Percentiles rank a stretch among this genome's conserved stretches.
Evolutionary conservation across 2,888 invertebrate species (phyloP).

Genomic region (Choristoneura rosaceana): DNA sequence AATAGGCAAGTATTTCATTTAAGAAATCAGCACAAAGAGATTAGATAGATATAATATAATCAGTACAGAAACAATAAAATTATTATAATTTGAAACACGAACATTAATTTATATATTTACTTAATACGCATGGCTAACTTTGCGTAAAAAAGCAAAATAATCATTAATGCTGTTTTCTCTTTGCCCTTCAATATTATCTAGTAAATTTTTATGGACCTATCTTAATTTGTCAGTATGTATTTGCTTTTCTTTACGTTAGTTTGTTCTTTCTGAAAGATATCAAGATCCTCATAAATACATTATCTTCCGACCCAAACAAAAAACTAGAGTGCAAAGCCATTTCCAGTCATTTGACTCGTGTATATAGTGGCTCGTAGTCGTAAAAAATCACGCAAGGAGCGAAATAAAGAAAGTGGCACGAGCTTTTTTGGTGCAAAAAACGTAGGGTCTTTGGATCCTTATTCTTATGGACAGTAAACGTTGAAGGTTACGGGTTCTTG

Average conservation of each 20-base stretch:
- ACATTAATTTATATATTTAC: constrained; percentile 7
- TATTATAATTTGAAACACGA: constrained; percentile 28
- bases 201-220: neutral
- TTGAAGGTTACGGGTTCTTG: constrained; percentile 10
- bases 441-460: constrained; percentile 6
- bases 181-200: neutral
- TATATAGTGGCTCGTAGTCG: constrained; percentile 12
- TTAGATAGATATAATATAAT: neutral
- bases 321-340: neutral
- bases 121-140: constrained; percentile 22
- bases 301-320: neutral
- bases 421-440: constrained; percentile 15
- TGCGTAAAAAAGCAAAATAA: neutral
- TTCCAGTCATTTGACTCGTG: constrained; percentile 19
- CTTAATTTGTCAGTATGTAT: neutral
- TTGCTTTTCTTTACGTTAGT: neutral
- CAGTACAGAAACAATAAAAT: neutral
- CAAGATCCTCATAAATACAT: neutral
- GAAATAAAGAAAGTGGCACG: constrained; percentile 31
- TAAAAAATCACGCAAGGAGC: constrained; percentile 37
- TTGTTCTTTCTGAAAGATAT: no score
- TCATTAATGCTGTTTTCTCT: neutral
- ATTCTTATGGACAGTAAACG: constrained; percentile 9
- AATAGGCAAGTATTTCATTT: neutral
- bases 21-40: neutral